Conservation (phyloP, 2,113 vertebrate genomes). For the Parus major region DNA sequence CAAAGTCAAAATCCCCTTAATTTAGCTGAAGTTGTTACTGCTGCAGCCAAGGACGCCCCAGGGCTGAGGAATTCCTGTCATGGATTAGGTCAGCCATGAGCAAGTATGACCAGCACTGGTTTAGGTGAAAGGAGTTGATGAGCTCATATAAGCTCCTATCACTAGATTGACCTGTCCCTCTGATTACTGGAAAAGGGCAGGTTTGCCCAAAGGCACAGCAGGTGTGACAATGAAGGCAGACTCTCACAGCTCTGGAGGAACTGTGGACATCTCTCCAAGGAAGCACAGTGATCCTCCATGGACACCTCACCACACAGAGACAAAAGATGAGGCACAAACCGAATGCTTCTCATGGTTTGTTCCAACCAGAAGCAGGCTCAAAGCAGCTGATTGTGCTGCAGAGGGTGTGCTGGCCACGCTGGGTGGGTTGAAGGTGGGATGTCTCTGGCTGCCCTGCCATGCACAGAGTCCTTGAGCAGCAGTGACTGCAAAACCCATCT, state of each 20-base stretch:
- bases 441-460: neutral
- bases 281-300: neutral
- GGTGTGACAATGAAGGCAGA: neutral
- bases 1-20: neutral
- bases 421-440: neutral
- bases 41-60: neutral
- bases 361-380: neutral
- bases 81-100: neutral
- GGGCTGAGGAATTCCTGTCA: neutral
- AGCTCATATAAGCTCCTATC: neutral
- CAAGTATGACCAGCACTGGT: neutral
- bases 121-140: neutral
- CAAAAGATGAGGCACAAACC: neutral
- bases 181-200: neutral
- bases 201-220: neutral
- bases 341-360: neutral
- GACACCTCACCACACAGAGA: neutral
- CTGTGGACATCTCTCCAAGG: neutral
- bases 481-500: neutral
- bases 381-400: neutral
- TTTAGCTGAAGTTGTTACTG: neutral
- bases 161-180: neutral
- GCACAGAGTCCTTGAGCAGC: neutral
- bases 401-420: neutral
- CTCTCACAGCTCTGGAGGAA: neutral